These are phyloP conservation scores for Urocyon cinereoargenteus DNA, from an alignment of 2,797 vertebrate species.

Conservation along the genomic window DNA sequence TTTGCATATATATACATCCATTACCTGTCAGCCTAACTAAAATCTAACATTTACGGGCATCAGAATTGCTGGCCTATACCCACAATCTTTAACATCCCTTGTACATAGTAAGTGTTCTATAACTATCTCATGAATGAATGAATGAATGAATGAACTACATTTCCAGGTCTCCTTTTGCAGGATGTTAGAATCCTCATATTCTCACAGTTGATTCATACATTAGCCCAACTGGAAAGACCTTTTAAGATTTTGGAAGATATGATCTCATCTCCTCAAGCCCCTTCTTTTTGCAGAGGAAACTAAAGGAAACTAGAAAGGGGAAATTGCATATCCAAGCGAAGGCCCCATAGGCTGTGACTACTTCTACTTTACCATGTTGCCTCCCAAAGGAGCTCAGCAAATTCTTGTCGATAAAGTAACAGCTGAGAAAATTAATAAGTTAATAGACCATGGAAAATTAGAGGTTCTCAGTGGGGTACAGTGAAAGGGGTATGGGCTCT, in stretches of 20 bases:
- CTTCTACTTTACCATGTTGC: not conserved
- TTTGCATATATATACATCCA: not conserved
- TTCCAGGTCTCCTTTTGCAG: not conserved
- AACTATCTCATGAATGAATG: not conserved
- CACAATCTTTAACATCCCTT: not conserved
- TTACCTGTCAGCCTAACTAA: not conserved
- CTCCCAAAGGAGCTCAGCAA: not conserved
- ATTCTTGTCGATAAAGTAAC: not conserved
- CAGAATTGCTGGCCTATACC: not conserved
- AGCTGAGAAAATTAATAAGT: not conserved
- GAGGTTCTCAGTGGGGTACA: not conserved
- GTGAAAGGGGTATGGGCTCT: not conserved
- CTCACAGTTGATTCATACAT: not conserved
- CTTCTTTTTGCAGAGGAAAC: not conserved
- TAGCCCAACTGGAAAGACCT: not conserved
- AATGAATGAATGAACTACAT: not conserved
- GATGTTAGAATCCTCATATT: not conserved
- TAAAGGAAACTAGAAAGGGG: not conserved
- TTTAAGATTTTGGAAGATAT: not conserved
- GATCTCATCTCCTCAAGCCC: not conserved
- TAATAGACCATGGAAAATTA: not conserved
- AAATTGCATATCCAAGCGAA: not conserved
- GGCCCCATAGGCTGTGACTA: rapidly evolving
- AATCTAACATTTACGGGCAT: not conserved
- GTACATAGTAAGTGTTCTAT: not conserved